Conservation (phyloP, 2,797 vertebrate species). For the Toxotes lorentzi region DNA sequence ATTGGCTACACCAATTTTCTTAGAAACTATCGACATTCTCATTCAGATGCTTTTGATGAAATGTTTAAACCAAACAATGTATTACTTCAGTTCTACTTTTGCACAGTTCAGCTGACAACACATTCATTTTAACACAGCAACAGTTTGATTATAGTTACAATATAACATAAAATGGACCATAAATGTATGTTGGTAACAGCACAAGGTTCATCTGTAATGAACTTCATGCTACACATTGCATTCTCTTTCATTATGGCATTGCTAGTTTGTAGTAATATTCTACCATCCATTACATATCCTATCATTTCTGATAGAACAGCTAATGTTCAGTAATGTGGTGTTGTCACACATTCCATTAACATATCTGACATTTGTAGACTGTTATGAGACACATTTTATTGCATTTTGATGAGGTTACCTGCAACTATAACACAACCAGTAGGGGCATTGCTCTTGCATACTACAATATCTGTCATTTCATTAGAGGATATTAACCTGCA, state of each 20-base stretch:
- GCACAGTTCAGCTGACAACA: background rate
- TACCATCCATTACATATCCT: background rate
- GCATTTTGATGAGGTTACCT: constrained; percentile 6
- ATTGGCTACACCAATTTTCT: too few relatives aligned
- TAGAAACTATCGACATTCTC: too few relatives aligned
- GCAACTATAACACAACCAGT: constrained; percentile 13
- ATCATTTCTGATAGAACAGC: constrained; percentile 1
- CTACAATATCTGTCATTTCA: background rate
- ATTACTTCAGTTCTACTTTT: background rate
- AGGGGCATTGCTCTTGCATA: background rate
- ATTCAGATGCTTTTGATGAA: background rate
- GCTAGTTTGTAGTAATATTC: background rate
- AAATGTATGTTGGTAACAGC: background rate
- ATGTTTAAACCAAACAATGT: too few relatives aligned
- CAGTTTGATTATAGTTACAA: background rate
- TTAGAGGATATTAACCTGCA: background rate
- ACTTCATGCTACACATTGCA: background rate
- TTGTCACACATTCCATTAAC: background rate
- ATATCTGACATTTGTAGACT: constrained; percentile 35
- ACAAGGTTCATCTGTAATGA: background rate
- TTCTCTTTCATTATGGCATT: background rate
- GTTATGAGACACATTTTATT: constrained; percentile 21
- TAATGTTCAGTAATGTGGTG: constrained; percentile 19
- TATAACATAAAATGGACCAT: background rate
- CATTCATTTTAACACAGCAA: background rate